Base-by-base conservation (phyloP, 2,888 invertebrate genomes). In the Acheta domesticus region DNA sequence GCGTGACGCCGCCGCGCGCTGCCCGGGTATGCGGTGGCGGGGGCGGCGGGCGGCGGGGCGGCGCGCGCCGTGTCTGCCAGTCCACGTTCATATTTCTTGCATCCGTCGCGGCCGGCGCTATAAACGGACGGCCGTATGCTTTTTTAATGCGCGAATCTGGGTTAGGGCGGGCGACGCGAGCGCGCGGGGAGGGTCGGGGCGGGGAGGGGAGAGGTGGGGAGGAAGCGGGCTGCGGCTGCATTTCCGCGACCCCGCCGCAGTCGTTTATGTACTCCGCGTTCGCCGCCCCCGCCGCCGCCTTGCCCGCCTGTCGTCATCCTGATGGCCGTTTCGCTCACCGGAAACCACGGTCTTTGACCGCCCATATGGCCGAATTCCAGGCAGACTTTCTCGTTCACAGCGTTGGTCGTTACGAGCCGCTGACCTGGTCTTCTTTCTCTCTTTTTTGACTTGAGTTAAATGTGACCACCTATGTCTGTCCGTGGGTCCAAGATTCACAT, bases 71-170 rank as follows among this genome's bases (percentile, higher is more conserved):
- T 62, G 62, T 62, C 62, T 62, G 62, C n/a, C 62, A 19, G 62
- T 14, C 62, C 62, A 8, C 62, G 16, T 62, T 62, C 62, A 62
- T 62, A 62, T 62, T 62, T 62, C 62, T 62, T 62, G 62, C 62
- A 62, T 62, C 62, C 62, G 62, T 62, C 62, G 62, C 16, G n/a
- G n/a, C 62, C 14, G 62, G 5, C 62, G n/a, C 62, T 62, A 62
- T 62, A 62, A 62, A 62, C 62, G 62, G 62, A 62, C 62, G 62
- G 62, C 36, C 62, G 62, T 62, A n/a, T 62, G 62, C 62, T 62
- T 62, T 62, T 62, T 62, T 62, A 62, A 62, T 62, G 62, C 62
- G 62, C 14, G 62, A 62, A 62, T 62, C 62, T 62, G 62, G 62
- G 62, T 62, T 62, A 62, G 62, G 62, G n/a, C 16, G 62, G n/a